Evolutionary conservation across 2,888 invertebrate species (phyloP).

Genomic region (Megastigmus dorsalis): DNA sequence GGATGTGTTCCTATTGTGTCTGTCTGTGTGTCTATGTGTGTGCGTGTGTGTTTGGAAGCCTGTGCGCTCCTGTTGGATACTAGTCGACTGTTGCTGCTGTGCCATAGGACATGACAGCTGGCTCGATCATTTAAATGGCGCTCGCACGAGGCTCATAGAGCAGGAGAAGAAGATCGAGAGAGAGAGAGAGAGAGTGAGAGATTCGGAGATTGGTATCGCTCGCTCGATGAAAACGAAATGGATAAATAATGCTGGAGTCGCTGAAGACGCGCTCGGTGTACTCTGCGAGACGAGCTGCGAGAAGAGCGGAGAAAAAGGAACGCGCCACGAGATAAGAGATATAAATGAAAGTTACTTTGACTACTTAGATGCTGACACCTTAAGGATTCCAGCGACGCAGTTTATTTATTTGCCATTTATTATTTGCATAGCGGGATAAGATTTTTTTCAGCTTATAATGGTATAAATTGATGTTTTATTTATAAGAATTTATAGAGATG

Average conservation of each 20-base stretch:
- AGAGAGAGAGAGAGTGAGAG: conserved; percentile 21
- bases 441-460: no score
- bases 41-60: no score
- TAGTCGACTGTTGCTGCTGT: conserved; percentile 5
- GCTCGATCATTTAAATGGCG: conserved; percentile 55
- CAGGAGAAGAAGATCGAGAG: conserved; percentile 2
- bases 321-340: no score
- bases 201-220: conserved; percentile 14
- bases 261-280: neutral
- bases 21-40: conserved; percentile 33
- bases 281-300: no score
- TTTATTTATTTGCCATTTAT: no score
- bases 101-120: conserved; percentile 57
- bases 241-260: neutral
- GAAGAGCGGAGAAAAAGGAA: neutral
- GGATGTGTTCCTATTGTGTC: no score
- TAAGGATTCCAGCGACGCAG: no score
- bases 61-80: conserved; percentile 4
- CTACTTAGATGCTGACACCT: no score
- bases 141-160: conserved; percentile 19
- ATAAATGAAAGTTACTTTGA: no score
- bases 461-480: no score
- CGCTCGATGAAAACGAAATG: neutral
- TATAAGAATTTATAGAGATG: no score
- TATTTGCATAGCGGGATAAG: no score